Conservation (phyloP, 2,888 invertebrate species). For the Leucophenga montana region DNA sequence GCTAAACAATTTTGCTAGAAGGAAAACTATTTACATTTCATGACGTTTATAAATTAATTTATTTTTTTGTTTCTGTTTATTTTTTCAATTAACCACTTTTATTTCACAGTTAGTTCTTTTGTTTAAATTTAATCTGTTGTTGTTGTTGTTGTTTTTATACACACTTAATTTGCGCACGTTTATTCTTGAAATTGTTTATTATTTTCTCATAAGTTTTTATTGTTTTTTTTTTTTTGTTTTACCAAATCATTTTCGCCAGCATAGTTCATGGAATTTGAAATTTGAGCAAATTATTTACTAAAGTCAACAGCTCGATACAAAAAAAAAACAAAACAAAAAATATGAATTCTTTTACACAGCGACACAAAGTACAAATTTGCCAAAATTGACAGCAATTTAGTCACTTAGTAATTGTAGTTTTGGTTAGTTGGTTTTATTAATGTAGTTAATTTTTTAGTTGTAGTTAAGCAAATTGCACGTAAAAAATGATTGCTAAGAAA, state of each 20-base stretch:
- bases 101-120: conserved; percentile 32
- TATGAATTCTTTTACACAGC: neutral
- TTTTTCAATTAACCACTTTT: conserved; percentile 43
- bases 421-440: neutral
- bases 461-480: neutral
- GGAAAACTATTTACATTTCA: neutral
- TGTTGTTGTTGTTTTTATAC: conserved; percentile 45
- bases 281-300: conserved; percentile 5
- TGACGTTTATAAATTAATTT: conserved; percentile 42
- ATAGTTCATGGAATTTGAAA: neutral
- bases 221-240: conserved; percentile 26
- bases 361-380: conserved; percentile 45
- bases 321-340: neutral
- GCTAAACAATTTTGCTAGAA: neutral
- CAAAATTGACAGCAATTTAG: conserved; percentile 34
- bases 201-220: conserved; percentile 30
- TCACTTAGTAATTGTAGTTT: conserved; percentile 16
- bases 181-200: conserved; percentile 28
- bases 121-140: conserved; percentile 29
- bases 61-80: conserved; percentile 41
- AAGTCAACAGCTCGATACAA: conserved; percentile 16
- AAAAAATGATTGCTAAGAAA: no score
- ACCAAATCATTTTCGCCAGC: conserved; percentile 41
- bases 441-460: neutral
- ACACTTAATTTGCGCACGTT: conserved; percentile 60